Base-by-base conservation (phyloP, 2,797 vertebrate species). In the Malurus splendens region DNA sequence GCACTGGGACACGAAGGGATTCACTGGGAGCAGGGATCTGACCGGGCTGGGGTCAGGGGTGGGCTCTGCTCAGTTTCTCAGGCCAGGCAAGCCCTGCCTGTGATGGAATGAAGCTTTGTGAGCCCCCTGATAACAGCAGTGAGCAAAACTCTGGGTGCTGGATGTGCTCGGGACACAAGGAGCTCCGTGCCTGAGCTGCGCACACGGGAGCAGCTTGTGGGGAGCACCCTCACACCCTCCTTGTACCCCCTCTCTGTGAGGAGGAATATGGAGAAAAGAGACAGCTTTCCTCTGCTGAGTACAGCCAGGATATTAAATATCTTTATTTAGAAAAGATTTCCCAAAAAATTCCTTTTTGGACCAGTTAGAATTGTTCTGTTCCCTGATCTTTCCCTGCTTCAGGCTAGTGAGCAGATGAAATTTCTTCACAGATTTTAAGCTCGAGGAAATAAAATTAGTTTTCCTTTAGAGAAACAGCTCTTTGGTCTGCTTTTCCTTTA, bases 261-360 rank as follows among this genome's bases (percentile, higher is more conserved):
- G 4, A 33, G 33, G 12, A 18, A 8, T 7, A 11, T 0, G 3
- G 51, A 44, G 18, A 8, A 39, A 50, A 38, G 28, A 45, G 2
- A 0, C 18, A 28, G 39, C 30, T 36, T 33, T 67, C n/a, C 7
- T 48, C 25, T 0, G 27, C 24, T 6, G 10, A 78, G 23, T 54
- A 57, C 52, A 81, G 22, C 4, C 36, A 65, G 28, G 51, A 12
- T 25, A 20, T 28, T 8, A 51, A 82, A 44, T 44, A 38, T 1
- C 19, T 54, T n/a, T 45, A 32, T 25, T 22, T 44, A 64, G 38
- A 54, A 33, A 73, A 77, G 3, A 4, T 71, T 23, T 3, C 48
- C 2, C 5, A 51, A 59, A 74, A 71, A 28, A 17, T 2, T 28
- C 10, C 0, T 0, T 1, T 32, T 68, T 48, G 81, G 15, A 14